Percentiles rank a stretch among this genome's conserved stretches.
Conservation (phyloP, 2,888 invertebrate species). For the Malacosoma neustria region DNA sequence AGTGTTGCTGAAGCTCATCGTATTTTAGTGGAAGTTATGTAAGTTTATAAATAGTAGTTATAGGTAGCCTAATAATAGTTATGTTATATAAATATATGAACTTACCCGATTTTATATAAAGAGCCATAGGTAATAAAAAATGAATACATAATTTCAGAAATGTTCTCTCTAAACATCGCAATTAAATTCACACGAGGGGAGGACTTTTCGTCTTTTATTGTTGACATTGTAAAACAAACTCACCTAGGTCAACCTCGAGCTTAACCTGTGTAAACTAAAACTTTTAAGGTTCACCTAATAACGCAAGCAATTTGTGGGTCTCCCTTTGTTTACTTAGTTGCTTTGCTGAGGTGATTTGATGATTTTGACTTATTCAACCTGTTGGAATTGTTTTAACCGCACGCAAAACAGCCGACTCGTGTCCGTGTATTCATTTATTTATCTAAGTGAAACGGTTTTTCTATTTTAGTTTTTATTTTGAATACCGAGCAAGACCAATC, state of each 20-base stretch:
- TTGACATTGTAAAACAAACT: constrained; percentile 66
- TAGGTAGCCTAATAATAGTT: no score
- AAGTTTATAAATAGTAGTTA: no score
- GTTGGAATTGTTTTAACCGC: constrained; percentile 36
- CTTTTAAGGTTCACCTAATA: constrained; percentile 70
- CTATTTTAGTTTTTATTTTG: no score
- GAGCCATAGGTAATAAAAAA: no score
- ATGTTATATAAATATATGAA: no score
- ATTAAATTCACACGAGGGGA: constrained; percentile 2
- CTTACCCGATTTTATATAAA: no score
- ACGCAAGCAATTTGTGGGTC: constrained; percentile 67
- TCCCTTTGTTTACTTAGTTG: constrained; percentile 66
- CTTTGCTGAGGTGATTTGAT: constrained; percentile 69
- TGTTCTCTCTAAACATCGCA: no score
- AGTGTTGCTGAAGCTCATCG: no score
- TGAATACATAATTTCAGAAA: no score
- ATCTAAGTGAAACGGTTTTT: neutral
- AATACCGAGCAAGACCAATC: no score
- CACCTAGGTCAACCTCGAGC: constrained; percentile 49
- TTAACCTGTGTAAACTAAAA: constrained; percentile 67
- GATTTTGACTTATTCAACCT: constrained; percentile 70
- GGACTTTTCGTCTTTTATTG: constrained; percentile 35
- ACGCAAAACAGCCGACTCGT: constrained; percentile 20
- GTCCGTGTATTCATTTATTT: constrained; percentile 6
- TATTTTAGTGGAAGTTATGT: no score